Percentiles rank a stretch among this genome's conserved stretches.
phyloP scores from a whole-genome alignment of 2,888 invertebrate genomes.

The Choristoneura rosaceana region DNA sequence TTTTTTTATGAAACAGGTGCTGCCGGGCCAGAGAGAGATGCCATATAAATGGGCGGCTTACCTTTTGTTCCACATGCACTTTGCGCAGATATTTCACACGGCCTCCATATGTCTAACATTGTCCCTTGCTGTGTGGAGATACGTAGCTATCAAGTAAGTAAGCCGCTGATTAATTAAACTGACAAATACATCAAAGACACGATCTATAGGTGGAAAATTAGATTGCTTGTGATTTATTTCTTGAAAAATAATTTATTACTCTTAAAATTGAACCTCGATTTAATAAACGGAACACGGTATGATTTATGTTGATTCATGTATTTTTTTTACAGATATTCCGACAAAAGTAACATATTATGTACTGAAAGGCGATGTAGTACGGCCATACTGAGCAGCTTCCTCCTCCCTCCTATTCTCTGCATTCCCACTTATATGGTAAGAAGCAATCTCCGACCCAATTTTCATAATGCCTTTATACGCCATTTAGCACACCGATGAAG shows the following conservation, averaged over 20 bases:
- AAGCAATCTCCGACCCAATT: slow-evolving; percentile 16
- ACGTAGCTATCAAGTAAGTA: slow-evolving; percentile 92
- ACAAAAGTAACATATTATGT: slow-evolving; percentile 90
- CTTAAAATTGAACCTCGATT: not conserved
- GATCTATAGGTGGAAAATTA: not conserved
- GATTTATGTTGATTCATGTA: not conserved
- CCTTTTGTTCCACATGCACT: slow-evolving; percentile 92
- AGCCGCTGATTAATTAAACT: not conserved
- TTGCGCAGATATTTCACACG: slow-evolving; percentile 92
- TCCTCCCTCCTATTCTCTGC: slow-evolving; percentile 92
- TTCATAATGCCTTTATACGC: slow-evolving; percentile 17
- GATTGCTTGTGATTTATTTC: not conserved
- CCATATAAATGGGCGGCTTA: slow-evolving; percentile 90
- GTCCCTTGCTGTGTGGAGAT: slow-evolving; percentile 94
- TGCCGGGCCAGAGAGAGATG: slow-evolving; percentile 87
- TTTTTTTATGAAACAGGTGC: slow-evolving; percentile 63
- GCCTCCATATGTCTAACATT: slow-evolving; percentile 93
- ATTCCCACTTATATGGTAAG: slow-evolving; percentile 92
- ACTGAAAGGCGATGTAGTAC: slow-evolving; percentile 91
- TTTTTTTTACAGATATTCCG: slow-evolving; percentile 88
- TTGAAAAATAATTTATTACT: not conserved
- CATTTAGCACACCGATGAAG: slow-evolving; percentile 18
- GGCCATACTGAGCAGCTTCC: slow-evolving; percentile 90
- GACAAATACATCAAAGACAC: not conserved
- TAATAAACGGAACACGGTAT: not conserved